These are phyloP conservation scores for Clanis bilineata DNA, from an alignment of 2,888 invertebrate species.

Conservation along the genomic window DNA sequence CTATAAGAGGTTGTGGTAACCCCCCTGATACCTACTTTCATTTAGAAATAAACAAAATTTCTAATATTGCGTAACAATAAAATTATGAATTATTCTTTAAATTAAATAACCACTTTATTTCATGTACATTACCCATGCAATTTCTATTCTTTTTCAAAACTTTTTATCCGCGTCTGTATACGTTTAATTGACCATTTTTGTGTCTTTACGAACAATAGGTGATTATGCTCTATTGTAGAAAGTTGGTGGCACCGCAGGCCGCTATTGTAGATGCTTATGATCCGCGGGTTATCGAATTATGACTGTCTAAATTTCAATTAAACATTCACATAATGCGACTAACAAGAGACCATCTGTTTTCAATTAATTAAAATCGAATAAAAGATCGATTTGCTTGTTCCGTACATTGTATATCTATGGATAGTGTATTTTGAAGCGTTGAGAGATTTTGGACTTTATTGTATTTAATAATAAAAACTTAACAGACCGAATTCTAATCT, in stretches of 20 bases:
- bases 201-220: slow-evolving; percentile 73
- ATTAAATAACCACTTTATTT: neutral
- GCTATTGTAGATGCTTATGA: slow-evolving; percentile 66
- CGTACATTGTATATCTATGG: neutral
- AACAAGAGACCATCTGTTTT: slow-evolving; percentile 79
- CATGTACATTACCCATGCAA: slow-evolving; percentile 9
- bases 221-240: slow-evolving; percentile 73
- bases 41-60: no score
- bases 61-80: neutral
- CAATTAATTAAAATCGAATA: slow-evolving; percentile 70
- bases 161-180: slow-evolving; percentile 29
- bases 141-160: slow-evolving; percentile 23
- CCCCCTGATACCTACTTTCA: no score
- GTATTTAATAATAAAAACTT: no score
- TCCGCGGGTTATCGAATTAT: slow-evolving; percentile 51
- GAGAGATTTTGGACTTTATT: no score
- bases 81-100: neutral
- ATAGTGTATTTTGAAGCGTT: neutral
- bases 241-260: slow-evolving; percentile 67
- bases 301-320: slow-evolving; percentile 71
- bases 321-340: slow-evolving; percentile 63
- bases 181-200: slow-evolving; percentile 65
- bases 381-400: slow-evolving; percentile 6
- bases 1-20: no score
- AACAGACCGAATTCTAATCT: no score